Conservation (phyloP, 2,797 vertebrate species). For the Bryconaethiops microstoma region DNA sequence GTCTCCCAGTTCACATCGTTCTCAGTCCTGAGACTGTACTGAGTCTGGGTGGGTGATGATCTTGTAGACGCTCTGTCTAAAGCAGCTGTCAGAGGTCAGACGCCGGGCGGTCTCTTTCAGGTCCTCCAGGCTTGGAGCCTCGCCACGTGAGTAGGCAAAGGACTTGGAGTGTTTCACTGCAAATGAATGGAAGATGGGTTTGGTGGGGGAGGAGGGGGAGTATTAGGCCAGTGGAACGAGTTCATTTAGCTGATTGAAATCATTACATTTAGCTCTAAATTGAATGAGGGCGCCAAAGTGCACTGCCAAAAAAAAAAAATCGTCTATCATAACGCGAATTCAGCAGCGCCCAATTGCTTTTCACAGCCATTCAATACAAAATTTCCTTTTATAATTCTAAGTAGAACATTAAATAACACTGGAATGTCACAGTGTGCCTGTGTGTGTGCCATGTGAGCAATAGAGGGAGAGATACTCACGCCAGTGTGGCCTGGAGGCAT, state of each 20-base stretch:
- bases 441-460: neutral
- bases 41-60: conserved; percentile 78
- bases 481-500: conserved; percentile 82
- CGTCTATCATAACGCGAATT: neutral
- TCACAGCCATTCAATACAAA: neutral
- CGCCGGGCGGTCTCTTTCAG: conserved; percentile 85
- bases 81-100: conserved; percentile 86
- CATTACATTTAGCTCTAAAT: neutral
- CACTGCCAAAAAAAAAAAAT: neutral
- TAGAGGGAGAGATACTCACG: conserved; percentile 65
- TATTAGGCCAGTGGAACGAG: neutral
- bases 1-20: conserved; percentile 12
- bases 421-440: conserved; percentile 3
- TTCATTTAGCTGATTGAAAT: neutral
- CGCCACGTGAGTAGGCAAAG: conserved; percentile 76
- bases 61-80: conserved; percentile 87
- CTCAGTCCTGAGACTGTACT: conserved; percentile 57
- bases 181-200: neutral
- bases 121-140: conserved; percentile 82
- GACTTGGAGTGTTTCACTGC: conserved; percentile 94
- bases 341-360: neutral
- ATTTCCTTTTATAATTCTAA: neutral
- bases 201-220: too few relatives aligned
- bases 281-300: neutral
- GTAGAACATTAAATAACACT: neutral